Evolutionary conservation across 2,888 invertebrate species (phyloP).

Genomic region (Leistus spinibarbis): DNA sequence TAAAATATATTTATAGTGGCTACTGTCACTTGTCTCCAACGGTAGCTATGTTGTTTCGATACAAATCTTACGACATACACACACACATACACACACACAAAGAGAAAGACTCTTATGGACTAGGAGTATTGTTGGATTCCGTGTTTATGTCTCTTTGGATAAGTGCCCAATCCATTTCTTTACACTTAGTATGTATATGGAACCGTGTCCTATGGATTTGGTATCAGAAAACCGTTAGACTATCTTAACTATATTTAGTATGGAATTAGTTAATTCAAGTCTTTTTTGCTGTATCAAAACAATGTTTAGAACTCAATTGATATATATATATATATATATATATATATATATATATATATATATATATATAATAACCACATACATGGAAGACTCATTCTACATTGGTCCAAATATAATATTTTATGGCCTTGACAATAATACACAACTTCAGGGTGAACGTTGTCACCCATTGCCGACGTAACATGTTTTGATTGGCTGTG

Average conservation of each 20-base stretch:
- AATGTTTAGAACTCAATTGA: not conserved
- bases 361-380: too few species aligned
- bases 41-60: slow-evolving; percentile 34
- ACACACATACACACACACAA: slow-evolving; percentile 24
- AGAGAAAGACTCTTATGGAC: not conserved
- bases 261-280: not conserved
- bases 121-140: not conserved
- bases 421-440: too few species aligned
- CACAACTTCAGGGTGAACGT: too few species aligned
- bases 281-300: not conserved
- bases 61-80: slow-evolving; percentile 23
- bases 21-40: slow-evolving; percentile 36
- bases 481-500: too few species aligned
- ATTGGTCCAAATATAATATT: too few species aligned
- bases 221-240: not conserved
- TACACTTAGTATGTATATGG: not conserved
- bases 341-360: too few species aligned
- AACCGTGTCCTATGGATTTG: not conserved
- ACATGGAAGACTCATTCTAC: too few species aligned
- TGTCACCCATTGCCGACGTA: too few species aligned
- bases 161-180: slow-evolving; percentile 28
- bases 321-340: not conserved
- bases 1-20: not conserved
- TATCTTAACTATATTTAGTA: not conserved
- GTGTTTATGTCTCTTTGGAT: slow-evolving; percentile 25